Evolutionary conservation across 2,797 vertebrate genomes (phyloP), one percentile per base, ranked within the genome.

Genomic region (Hipposideros larvatus): DNA sequence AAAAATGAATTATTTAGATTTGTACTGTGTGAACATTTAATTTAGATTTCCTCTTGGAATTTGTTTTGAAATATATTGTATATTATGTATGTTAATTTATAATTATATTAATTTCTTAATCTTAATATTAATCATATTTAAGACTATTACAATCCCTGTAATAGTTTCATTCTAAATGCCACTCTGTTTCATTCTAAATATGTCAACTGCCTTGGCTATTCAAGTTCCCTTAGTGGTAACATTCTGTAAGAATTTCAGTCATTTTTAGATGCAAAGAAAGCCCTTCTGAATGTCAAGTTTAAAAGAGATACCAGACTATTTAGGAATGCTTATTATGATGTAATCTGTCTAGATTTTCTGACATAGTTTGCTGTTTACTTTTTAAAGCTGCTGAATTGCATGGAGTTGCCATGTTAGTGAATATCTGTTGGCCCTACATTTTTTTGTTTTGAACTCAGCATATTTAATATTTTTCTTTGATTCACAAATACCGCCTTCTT

Each of bases 331-430:
- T 74, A 70, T 15, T 92, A 1, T 77, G 79, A 55, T n/a, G 7
- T 70, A 82, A 77, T 83, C 59, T 84, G 19, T 92, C 37, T 96
- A 61, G 41, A 65, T 91, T 85, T 93, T 94, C 87, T 94, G 86
- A 87, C 5, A 16, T 91, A 68, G 28, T 87, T 85, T 85, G 11
- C 7, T 41, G 4, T 70, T 85, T 94, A 66, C 18, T 82, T 94
- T 88, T 53, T 79, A 84, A 94, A 88, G 59, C 22, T 87, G 14
- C 34, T 31, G 34, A 80, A 68, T 95, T 96, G 15, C 77, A 34
- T 90, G 11, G 41, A 78, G 43, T 79, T 46, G 46, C 65, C 46
- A 37, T 95, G 13, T 68, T 90, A 85, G 43, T 80, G 19, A 53
- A 55, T 55, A 65, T 91, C 55, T 37, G 16, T 82, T 87, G 28